Base-by-base conservation (phyloP, 2,113 vertebrate species). In the Daboia siamensis region DNA sequence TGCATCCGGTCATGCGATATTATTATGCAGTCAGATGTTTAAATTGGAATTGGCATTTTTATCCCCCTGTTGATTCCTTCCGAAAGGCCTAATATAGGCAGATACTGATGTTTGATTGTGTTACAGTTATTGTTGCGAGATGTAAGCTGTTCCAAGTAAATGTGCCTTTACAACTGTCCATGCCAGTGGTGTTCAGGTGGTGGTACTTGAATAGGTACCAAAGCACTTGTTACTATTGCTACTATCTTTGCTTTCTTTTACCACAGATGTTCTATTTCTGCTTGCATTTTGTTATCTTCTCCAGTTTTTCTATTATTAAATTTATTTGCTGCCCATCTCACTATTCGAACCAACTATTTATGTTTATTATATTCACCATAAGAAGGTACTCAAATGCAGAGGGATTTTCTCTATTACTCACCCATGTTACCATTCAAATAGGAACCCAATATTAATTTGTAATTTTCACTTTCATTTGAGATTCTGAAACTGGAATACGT, bases 401-500 rank as follows among this genome's bases (percentile, higher is more conserved):
- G 69, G n/a, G 2, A 74, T 88, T 74, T 24, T 89, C 5, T n/a
- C 20, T 17, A 54, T 59, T 74, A 92, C 93, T 80, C 55, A 95
- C 95, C 95, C 92, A 94, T 90, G 84, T 56, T 92, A 5, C 95
- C 93, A 8, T 17, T 91, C 1, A 61, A 26, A 86, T 88, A 95
- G 2, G 85, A 51, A 12, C 93, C 91, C 39, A 95, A 3, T 2
- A 17, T 4, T 5, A 95, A 90, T 2, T 39, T 90, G 87, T 95
- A 95, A 24, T 95, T 91, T 17, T 93, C 90, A 5, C 17, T 56
- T 74, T 95, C 94, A 15, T 59, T 93, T 48, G 54, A 61, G 5
- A 95, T 48, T 52, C 33, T 56, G 89, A 95, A 95, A 51, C 54
- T 33, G 11, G 86, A 51, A 88, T 94, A 95, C 12, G 17, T 86